Evolutionary conservation across 2,888 invertebrate genomes (phyloP).

Genomic region (Tenthredo amoena): DNA sequence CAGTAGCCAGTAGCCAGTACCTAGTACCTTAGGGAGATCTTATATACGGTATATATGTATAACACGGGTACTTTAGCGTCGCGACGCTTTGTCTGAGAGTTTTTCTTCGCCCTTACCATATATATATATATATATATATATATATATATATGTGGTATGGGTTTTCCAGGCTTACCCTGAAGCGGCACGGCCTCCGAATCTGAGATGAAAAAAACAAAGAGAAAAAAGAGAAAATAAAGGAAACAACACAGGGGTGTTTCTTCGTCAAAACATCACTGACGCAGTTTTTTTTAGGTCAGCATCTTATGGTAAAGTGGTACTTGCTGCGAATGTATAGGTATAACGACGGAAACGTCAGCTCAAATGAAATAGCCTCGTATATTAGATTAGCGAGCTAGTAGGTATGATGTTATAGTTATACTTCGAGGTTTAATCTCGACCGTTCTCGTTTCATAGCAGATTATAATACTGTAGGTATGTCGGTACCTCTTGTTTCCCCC

Average conservation of each 20-base stretch:
- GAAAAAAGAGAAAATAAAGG: background rate
- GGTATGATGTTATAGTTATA: background rate
- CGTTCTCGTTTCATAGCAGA: background rate
- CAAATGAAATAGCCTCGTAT: slow-evolving; percentile 25
- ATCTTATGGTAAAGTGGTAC: slow-evolving; percentile 32
- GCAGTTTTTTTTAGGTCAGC: slow-evolving; percentile 31
- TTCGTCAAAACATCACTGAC: slow-evolving; percentile 21
- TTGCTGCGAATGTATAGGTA: background rate
- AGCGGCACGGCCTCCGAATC: background rate
- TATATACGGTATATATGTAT: slow-evolving; percentile 22
- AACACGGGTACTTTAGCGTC: slow-evolving; percentile 41
- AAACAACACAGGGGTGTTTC: slow-evolving; percentile 10
- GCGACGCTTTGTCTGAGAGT: slow-evolving; percentile 43
- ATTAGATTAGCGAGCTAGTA: slow-evolving; percentile 31
- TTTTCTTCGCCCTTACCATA: background rate
- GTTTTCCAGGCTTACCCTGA: slow-evolving; percentile 11
- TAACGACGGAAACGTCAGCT: slow-evolving; percentile 12
- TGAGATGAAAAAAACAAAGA: background rate
- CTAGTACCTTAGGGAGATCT: slow-evolving; percentile 37
- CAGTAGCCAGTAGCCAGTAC: slow-evolving; percentile 10
- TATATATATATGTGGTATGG: background rate
- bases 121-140: background rate
- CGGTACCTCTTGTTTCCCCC: too few relatives aligned
- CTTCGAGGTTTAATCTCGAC: background rate
- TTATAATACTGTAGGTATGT: background rate